These are phyloP conservation scores for Paedocypris sp. DNA, from an alignment of 2,113 vertebrate species.

Conservation along the genomic window DNA sequence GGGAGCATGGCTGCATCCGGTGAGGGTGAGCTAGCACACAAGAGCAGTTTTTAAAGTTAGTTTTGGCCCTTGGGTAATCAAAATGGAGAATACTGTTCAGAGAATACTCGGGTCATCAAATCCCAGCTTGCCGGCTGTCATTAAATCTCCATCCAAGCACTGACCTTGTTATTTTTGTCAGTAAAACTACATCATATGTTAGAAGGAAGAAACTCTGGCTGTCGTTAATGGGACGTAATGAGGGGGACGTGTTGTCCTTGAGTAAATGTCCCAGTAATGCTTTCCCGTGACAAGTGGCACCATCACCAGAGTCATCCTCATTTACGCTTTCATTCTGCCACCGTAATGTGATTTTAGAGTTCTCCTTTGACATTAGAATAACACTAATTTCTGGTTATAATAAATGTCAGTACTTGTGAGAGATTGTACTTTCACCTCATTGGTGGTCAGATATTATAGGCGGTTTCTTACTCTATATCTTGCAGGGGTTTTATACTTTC, in stretches of 20 bases:
- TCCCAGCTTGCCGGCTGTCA: neutral
- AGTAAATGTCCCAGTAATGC: neutral
- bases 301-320: neutral
- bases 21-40: neutral
- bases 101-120: constrained; percentile 8
- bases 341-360: neutral
- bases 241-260: constrained; percentile 19
- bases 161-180: constrained; percentile 17
- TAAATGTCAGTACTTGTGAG: neutral
- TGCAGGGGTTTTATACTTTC: neutral
- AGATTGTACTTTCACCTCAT: neutral
- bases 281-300: constrained; percentile 2
- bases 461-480: neutral
- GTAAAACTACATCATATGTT: constrained; percentile 7
- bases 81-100: constrained; percentile 10
- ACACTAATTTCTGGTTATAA: neutral
- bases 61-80: constrained; percentile 11
- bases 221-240: constrained; percentile 1
- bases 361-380: constrained; percentile 19
- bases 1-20: neutral
- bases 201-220: neutral
- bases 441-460: no score
- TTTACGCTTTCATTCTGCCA: neutral
- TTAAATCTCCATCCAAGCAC: constrained; percentile 1
- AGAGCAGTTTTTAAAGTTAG: constrained; percentile 16